These are phyloP conservation scores for Brachyistius frenatus DNA, from an alignment of 2,113 vertebrate species.

Conservation along the genomic window DNA sequence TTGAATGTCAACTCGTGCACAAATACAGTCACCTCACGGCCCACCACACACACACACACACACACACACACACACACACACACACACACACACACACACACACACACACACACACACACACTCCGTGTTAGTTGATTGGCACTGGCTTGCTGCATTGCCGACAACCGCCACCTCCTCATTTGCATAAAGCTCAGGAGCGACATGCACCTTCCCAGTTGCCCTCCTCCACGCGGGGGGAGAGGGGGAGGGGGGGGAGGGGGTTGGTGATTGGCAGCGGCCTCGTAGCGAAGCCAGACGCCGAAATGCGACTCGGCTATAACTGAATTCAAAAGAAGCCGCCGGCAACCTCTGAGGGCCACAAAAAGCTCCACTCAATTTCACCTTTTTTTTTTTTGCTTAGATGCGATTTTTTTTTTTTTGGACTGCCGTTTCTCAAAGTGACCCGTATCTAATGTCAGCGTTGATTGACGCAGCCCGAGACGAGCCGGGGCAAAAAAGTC, in stretches of 20 bases:
- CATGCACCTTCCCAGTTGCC: constrained; percentile 25
- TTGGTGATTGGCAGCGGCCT: constrained; percentile 65
- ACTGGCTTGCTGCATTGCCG: constrained; percentile 32
- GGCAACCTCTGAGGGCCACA: constrained; percentile 30
- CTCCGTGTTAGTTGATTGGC: constrained; percentile 48
- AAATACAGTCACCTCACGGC: background rate
- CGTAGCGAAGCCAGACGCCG: constrained; percentile 31
- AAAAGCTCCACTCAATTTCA: constrained; percentile 60
- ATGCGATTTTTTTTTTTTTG: constrained; percentile 40
- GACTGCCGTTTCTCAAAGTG: constrained; percentile 47
- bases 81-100: constrained; percentile 8
- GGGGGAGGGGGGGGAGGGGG: background rate
- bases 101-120: constrained; percentile 9
- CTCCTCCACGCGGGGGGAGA: background rate
- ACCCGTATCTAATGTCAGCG: constrained; percentile 20
- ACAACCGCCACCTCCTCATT: constrained; percentile 44
- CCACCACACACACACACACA: background rate
- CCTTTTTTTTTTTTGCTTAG: constrained; percentile 47
- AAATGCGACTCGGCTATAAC: constrained; percentile 36
- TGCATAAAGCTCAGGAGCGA: constrained; percentile 46
- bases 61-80: background rate
- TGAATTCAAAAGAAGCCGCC: constrained; percentile 45
- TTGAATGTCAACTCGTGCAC: background rate
- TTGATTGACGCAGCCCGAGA: constrained; percentile 28
- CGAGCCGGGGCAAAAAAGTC: background rate